These are phyloP conservation scores for Linurgus olivaceus DNA, from an alignment of 2,797 vertebrate species.

Conservation along the genomic window DNA sequence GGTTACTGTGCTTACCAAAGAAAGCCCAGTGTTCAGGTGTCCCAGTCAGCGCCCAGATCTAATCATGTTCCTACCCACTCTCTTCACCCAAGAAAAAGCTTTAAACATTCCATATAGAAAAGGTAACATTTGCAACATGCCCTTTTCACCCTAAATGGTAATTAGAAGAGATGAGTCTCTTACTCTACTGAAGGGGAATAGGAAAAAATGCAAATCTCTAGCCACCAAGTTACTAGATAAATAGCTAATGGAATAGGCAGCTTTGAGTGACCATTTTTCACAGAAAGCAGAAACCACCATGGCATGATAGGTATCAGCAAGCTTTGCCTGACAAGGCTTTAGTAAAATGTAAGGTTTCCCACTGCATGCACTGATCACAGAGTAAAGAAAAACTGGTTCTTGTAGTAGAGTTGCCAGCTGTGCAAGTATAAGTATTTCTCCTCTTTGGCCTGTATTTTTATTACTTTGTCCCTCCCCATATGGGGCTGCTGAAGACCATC, in stretches of 20 bases:
- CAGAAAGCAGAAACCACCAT: neutral
- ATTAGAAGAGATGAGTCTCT: neutral
- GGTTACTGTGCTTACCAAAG: neutral
- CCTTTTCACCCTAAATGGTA: neutral
- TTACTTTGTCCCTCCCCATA: neutral
- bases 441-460: neutral
- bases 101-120: neutral
- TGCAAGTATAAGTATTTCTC: neutral
- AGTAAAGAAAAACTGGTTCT: neutral
- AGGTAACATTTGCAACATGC: neutral
- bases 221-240: neutral
- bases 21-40: neutral
- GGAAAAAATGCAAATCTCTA: neutral
- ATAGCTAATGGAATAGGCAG: neutral
- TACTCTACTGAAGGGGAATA: neutral
- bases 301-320: neutral
- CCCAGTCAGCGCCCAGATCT: neutral
- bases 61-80: neutral
- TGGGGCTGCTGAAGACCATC: neutral
- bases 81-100: neutral
- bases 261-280: neutral
- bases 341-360: neutral
- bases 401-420: neutral
- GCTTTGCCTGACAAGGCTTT: neutral
- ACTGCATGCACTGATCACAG: neutral